phyloP scores from a whole-genome alignment of 1,140 invertebrate genomes.

The Pogonognathellus flavescens region DNA sequence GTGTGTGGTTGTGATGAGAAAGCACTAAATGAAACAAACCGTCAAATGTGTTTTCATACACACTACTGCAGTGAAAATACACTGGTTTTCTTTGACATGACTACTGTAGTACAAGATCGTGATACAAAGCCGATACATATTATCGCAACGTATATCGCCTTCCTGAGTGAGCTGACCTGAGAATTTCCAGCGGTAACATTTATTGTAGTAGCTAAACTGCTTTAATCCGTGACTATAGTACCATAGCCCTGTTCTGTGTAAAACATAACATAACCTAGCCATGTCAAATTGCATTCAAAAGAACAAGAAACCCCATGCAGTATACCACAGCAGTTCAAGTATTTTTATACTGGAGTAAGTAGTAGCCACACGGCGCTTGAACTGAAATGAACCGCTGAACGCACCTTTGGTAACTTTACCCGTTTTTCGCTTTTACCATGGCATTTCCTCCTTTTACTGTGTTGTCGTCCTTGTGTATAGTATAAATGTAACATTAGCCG shows the following conservation, averaged over 20 bases:
- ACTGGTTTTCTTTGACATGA: neutral
- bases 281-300: no score
- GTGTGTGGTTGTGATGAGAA: no score
- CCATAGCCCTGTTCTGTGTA: no score
- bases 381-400: constrained; percentile 22
- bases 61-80: neutral
- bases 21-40: no score
- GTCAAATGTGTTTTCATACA: neutral
- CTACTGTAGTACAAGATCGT: constrained; percentile 3
- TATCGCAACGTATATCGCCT: constrained; percentile 9
- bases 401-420: neutral
- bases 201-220: no score
- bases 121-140: constrained; percentile 11
- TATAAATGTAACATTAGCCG: constrained; percentile 30
- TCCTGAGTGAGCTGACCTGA: constrained; percentile 2
- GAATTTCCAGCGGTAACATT: no score
- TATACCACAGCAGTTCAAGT: neutral
- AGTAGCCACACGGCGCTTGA: neutral
- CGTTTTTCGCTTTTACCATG: neutral
- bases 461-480: neutral
- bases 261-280: no score
- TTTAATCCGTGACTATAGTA: no score
- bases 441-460: neutral
- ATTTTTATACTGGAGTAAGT: neutral
- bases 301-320: no score